These are phyloP conservation scores for Tenualosa thibaudeaui DNA, from an alignment of 2,797 vertebrate genomes.

Conservation along the genomic window DNA sequence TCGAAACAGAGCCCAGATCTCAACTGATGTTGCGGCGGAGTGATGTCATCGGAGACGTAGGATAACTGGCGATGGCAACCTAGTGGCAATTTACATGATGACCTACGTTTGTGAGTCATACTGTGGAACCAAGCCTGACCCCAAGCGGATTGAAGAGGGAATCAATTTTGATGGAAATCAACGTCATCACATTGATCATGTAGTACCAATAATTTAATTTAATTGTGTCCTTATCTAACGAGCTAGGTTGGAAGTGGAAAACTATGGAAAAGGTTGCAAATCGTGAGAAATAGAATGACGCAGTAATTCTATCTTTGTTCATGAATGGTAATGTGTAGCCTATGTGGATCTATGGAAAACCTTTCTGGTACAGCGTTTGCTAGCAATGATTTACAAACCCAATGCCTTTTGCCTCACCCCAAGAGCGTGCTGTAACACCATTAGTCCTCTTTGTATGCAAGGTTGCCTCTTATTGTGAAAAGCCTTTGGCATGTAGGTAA, in stretches of 20 bases:
- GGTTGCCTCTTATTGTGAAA: too few species aligned
- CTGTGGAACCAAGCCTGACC: background rate
- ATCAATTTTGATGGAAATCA: background rate
- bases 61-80: background rate
- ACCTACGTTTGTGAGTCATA: background rate
- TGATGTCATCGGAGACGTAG: slow-evolving; percentile 16
- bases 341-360: background rate
- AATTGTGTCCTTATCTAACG: too few species aligned
- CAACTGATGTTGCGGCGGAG: slow-evolving; percentile 20
- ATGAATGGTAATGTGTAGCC: background rate
- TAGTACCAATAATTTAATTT: background rate
- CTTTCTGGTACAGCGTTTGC: background rate
- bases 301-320: background rate
- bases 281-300: background rate
- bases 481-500: too few species aligned
- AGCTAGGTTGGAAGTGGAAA: too few species aligned
- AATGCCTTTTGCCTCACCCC: background rate
- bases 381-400: background rate
- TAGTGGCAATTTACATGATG: background rate
- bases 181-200: background rate
- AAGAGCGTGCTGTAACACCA: too few species aligned
- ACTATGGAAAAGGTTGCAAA: too few species aligned
- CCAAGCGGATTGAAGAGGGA: background rate
- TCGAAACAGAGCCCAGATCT: slow-evolving; percentile 6
- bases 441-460: too few species aligned